phyloP scores from a whole-genome alignment of 1,140 invertebrate species.

The Amphibalanus amphitrite region DNA sequence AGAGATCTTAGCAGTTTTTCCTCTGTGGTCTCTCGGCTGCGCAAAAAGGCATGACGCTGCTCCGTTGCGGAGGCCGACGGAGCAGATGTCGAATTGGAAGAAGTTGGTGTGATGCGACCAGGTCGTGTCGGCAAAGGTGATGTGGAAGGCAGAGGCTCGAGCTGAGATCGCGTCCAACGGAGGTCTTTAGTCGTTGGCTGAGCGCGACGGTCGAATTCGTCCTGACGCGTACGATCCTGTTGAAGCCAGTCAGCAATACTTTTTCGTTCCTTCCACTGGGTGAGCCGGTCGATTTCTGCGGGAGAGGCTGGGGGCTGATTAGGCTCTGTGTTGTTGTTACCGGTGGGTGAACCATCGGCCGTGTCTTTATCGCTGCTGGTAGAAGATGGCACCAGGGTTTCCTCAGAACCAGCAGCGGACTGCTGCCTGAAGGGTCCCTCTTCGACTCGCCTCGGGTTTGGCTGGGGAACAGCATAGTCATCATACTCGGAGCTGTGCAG shows the following conservation, averaged over 20 bases:
- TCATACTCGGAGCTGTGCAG: no score
- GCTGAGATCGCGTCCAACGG: background rate
- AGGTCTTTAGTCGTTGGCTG: no score
- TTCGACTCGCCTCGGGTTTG: no score
- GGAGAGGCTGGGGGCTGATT: no score
- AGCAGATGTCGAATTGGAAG: background rate
- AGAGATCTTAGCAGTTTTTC: background rate
- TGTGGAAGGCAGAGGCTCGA: background rate
- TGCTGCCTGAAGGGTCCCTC: no score
- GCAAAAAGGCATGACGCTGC: background rate
- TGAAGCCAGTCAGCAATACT: background rate
- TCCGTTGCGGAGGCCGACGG: background rate
- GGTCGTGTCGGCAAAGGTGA: no score
- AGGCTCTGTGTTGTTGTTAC: no score
- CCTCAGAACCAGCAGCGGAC: no score
- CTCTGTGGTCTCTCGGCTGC: background rate
- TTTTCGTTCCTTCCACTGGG: background rate
- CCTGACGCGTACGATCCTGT: background rate
- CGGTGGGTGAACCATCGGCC: no score
- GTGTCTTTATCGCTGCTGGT: no score
- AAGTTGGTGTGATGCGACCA: background rate
- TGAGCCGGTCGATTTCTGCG: background rate
- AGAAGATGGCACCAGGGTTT: no score
- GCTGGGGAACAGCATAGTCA: no score
- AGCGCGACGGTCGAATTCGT: background rate